phyloP scores from a whole-genome alignment of 2,797 vertebrate genomes.

The Oreortyx pictus region DNA sequence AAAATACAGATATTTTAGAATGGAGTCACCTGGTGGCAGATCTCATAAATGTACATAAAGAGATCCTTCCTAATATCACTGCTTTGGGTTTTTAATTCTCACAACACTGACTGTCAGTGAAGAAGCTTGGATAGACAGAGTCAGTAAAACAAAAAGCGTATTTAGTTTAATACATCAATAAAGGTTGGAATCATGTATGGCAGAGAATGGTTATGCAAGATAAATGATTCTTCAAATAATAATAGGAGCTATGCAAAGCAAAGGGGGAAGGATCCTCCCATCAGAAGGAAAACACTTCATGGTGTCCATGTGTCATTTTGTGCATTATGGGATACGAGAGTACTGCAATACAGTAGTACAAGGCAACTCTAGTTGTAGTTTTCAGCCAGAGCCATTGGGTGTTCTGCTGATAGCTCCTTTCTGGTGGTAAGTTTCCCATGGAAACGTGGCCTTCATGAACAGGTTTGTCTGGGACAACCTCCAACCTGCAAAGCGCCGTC shows the following conservation, averaged over 20 bases:
- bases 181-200: slow-evolving; percentile 76
- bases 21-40: slow-evolving; percentile 71
- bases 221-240: slow-evolving; percentile 78
- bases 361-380: not conserved
- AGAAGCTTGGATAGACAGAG: slow-evolving; percentile 60
- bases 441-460: not conserved
- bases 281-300: slow-evolving; percentile 23
- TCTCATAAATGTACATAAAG: slow-evolving; percentile 64
- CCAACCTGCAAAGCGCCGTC: not conserved
- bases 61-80: slow-evolving; percentile 13
- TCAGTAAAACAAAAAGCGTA: slow-evolving; percentile 66
- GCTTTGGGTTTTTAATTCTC: not conserved
- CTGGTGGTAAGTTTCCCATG: fast-evolving
- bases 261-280: slow-evolving; percentile 47
- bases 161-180: slow-evolving; percentile 76
- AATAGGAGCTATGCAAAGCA: slow-evolving; percentile 73
- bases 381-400: not conserved
- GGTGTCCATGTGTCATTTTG: not conserved
- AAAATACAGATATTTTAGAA: slow-evolving; percentile 69
- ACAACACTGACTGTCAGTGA: slow-evolving; percentile 36
- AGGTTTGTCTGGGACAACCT: not conserved
- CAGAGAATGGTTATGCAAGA: slow-evolving; percentile 77
- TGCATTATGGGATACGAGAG: fast-evolving
- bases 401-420: not conserved
- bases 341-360: not conserved